Percentiles rank a stretch among this genome's conserved stretches.
Conservation (phyloP, 2,113 vertebrate species). For the Vulpes vulpes region DNA sequence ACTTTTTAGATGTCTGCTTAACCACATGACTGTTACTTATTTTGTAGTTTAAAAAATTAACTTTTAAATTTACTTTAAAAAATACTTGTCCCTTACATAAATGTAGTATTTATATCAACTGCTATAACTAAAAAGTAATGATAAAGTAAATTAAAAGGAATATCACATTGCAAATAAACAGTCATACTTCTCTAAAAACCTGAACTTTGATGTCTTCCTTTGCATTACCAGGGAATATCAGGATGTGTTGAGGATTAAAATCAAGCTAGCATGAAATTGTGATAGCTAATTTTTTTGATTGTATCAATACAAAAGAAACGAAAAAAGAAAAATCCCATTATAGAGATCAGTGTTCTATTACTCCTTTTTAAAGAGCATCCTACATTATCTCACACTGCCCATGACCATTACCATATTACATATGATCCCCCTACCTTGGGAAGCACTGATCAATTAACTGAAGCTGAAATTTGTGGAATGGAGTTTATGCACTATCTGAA, state of each 20-base stretch:
- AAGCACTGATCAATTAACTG: not conserved
- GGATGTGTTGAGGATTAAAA: not conserved
- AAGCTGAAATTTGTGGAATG: not conserved
- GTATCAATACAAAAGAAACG: not conserved
- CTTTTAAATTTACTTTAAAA: not conserved
- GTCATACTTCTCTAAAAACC: not conserved
- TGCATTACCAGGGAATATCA: not conserved
- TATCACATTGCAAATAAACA: not conserved
- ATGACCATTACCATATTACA: not conserved
- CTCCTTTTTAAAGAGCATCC: not conserved
- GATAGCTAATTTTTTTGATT: not conserved
- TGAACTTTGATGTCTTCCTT: not conserved
- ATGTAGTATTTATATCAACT: not conserved
- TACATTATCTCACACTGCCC: not conserved
- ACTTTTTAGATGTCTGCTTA: not conserved
- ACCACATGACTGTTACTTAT: not conserved
- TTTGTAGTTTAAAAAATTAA: not conserved
- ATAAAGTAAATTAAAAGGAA: not conserved
- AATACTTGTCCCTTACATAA: not conserved
- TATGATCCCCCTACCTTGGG: not conserved
- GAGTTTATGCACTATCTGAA: not conserved
- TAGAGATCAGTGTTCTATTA: not conserved
- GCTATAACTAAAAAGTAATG: slow-evolving; percentile 27
- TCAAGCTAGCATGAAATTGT: not conserved
- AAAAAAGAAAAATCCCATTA: not conserved